These are phyloP conservation scores for Pseudoatta argentina DNA, from an alignment of 1,140 invertebrate genomes.

Conservation along the genomic window DNA sequence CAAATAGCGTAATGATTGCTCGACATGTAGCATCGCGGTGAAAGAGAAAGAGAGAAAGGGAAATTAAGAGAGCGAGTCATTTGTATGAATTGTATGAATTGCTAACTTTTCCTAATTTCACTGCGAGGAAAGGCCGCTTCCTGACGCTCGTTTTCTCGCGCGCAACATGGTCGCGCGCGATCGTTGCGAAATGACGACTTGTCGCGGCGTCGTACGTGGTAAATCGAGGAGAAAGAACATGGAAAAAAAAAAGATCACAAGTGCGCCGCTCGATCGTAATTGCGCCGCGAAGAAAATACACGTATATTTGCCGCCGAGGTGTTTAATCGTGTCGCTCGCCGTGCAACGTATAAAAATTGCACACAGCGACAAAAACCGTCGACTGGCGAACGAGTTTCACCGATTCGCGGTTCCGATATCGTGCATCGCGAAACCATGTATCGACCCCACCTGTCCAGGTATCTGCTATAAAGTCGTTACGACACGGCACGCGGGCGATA, in stretches of 20 bases:
- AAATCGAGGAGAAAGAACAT: conserved; percentile 10
- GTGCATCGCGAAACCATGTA: conserved; percentile 1
- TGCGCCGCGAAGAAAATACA: background rate
- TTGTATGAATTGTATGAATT: conserved; percentile 23
- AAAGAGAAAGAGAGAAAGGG: conserved; percentile 16
- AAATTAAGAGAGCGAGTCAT: background rate
- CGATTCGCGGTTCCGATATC: conserved; percentile 58
- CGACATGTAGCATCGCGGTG: background rate
- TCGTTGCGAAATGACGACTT: conserved; percentile 33
- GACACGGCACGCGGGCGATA: conserved; percentile 59
- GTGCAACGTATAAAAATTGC: background rate
- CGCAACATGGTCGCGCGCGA: conserved; percentile 2
- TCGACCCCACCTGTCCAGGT: conserved; percentile 61
- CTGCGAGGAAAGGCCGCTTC: conserved; percentile 9
- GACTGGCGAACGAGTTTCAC: conserved; percentile 38
- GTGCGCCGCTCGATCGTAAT: conserved; percentile 38
- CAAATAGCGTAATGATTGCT: conserved; percentile 22
- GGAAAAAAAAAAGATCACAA: conserved; percentile 9
- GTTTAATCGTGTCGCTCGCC: conserved; percentile 34
- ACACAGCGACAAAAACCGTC: conserved; percentile 33
- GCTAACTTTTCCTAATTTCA: conserved; percentile 30
- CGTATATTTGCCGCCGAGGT: conserved; percentile 28
- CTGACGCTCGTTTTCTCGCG: conserved; percentile 16
- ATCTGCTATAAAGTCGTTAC: conserved; percentile 80
- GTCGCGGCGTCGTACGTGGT: conserved; percentile 19